Conservation (phyloP, 2,888 invertebrate species). For the Drosophila phalerata region DNA sequence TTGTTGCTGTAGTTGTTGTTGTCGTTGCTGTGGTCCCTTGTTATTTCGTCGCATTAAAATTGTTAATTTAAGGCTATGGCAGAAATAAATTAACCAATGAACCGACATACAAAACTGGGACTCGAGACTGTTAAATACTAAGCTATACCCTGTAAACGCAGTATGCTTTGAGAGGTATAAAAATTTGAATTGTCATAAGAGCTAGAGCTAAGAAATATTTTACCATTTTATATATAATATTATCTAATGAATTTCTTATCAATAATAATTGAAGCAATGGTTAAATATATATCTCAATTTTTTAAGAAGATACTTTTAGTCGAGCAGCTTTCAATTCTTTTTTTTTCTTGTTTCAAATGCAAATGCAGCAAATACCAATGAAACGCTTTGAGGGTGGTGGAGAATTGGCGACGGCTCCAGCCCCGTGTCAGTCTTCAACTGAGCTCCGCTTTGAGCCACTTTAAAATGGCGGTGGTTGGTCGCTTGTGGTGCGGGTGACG, state of each 20-base stretch:
- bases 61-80: conserved; percentile 75
- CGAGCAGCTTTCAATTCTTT: background rate
- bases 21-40: conserved; percentile 21
- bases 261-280: background rate
- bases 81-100: conserved; percentile 79
- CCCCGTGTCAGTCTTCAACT: conserved; percentile 11
- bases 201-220: background rate
- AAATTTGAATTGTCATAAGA: background rate
- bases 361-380: conserved; percentile 65
- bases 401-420: conserved; percentile 20
- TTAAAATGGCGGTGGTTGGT: conserved; percentile 61
- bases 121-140: conserved; percentile 27
- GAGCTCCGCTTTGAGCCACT: conserved; percentile 37
- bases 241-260: too few species aligned
- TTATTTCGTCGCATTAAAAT: conserved; percentile 68
- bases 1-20: conserved; percentile 16
- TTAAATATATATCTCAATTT: background rate
- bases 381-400: conserved; percentile 50
- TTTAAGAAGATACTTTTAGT: conserved; percentile 5
- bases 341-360: conserved; percentile 46
- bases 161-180: background rate
- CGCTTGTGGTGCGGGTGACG: conserved; percentile 65
- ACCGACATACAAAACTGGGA: conserved; percentile 36
- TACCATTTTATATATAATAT: background rate
- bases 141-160: conserved; percentile 35